Conservation (phyloP, 1,140 invertebrate species). For the Hetaerina americana region DNA sequence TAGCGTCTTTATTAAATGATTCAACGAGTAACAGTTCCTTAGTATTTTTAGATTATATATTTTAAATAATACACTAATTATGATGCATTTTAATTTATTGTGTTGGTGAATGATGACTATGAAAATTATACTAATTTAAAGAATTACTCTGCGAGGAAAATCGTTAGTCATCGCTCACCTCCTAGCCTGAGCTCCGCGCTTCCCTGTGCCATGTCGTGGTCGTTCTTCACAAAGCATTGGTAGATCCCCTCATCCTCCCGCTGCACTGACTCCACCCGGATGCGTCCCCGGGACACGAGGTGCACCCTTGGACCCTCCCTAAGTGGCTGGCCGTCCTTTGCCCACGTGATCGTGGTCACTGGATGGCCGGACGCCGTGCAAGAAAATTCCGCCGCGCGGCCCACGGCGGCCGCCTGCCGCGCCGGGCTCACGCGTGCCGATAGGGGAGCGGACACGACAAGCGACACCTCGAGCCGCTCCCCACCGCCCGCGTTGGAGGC, state of each 20-base stretch:
- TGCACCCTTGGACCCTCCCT: constrained; percentile 17
- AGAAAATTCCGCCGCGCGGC: constrained; percentile 28
- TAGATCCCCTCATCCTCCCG: constrained; percentile 36
- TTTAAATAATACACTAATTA: too few species aligned
- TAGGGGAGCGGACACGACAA: constrained; percentile 26
- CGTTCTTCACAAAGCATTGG: constrained; percentile 35
- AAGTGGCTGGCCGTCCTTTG: constrained; percentile 24
- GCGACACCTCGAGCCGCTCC: constrained; percentile 13
- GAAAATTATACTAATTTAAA: too few species aligned
- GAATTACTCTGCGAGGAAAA: neutral
- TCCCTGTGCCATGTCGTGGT: constrained; percentile 31
- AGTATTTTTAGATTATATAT: too few species aligned
- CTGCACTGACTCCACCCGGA: constrained; percentile 27
- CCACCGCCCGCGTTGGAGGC: constrained; percentile 26
- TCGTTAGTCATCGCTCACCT: constrained; percentile 24
- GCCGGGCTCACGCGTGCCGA: constrained; percentile 28
- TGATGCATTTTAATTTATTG: too few species aligned
- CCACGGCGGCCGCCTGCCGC: constrained; percentile 30
- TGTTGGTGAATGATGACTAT: too few species aligned
- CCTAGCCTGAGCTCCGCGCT: constrained; percentile 33
- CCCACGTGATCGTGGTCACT: constrained; percentile 19
- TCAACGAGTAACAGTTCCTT: too few species aligned
- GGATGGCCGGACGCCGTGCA: constrained; percentile 31
- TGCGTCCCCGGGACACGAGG: constrained; percentile 16
- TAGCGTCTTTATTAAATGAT: too few species aligned